A percentile compares a stretch with the other conserved stretches of the same genome.
phyloP scores from a whole-genome alignment of 2,888 invertebrate species.

The Pardosa pseudoannulata region DNA sequence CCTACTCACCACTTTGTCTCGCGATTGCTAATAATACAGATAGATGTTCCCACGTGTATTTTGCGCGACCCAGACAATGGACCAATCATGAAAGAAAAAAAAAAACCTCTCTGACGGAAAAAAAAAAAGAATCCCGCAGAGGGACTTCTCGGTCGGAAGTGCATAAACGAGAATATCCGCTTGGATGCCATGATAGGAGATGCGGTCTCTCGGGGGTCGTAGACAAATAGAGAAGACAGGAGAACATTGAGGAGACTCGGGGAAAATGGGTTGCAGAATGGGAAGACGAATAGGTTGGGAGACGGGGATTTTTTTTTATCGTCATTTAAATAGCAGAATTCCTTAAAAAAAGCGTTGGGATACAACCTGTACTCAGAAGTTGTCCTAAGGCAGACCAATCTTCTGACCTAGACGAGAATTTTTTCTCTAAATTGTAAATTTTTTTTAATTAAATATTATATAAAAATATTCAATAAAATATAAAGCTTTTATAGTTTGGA shows the following conservation, averaged over 20 bases:
- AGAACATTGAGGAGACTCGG: not conserved
- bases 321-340: no score
- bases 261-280: no score
- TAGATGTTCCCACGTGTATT: constrained; percentile 12
- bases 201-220: constrained; percentile 14
- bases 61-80: constrained; percentile 41
- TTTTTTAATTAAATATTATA: no score
- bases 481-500: no score
- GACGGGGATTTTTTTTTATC: no score
- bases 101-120: not conserved
- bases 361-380: no score
- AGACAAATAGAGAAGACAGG: constrained; percentile 10
- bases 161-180: constrained; percentile 56
- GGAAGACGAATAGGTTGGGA: no score
- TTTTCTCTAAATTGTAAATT: no score
- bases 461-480: no score
- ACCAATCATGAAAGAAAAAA: constrained; percentile 21
- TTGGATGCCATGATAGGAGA: constrained; percentile 27
- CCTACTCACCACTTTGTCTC: not conserved
- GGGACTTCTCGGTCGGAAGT: constrained; percentile 47
- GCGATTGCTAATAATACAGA: constrained; percentile 35
- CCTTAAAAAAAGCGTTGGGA: no score
- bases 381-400: no score
- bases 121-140: not conserved
- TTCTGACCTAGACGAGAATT: no score